These are phyloP conservation scores for Scophthalmus maximus DNA, from an alignment of 2,113 vertebrate species.

Conservation along the genomic window DNA sequence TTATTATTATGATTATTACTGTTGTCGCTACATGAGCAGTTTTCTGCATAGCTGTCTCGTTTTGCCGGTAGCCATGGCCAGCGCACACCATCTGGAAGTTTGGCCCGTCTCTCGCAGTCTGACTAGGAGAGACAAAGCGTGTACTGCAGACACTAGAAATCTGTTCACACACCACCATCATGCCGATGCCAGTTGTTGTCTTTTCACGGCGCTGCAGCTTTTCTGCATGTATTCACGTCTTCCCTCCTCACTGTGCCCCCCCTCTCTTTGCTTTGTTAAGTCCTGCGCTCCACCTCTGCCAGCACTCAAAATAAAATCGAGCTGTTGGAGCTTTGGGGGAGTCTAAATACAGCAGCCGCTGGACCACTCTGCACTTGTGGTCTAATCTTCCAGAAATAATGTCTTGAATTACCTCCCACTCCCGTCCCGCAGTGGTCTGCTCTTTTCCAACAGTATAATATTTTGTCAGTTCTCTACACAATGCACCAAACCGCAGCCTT, in stretches of 20 bases:
- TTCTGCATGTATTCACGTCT: background rate
- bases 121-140: slow-evolving; percentile 50
- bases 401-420: slow-evolving; percentile 52
- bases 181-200: slow-evolving; percentile 1
- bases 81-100: slow-evolving; percentile 71
- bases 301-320: slow-evolving; percentile 30
- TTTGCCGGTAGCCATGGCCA: slow-evolving; percentile 67
- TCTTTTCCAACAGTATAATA: slow-evolving; percentile 27
- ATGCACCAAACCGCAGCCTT: slow-evolving; percentile 35
- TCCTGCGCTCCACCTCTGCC: slow-evolving; percentile 34
- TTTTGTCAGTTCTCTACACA: slow-evolving; percentile 33
- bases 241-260: slow-evolving; percentile 21
- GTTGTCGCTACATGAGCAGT: slow-evolving; percentile 64
- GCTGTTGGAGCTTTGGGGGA: slow-evolving; percentile 26
- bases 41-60: slow-evolving; percentile 61
- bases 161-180: slow-evolving; percentile 1
- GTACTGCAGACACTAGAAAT: slow-evolving; percentile 13
- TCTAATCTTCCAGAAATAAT: slow-evolving; percentile 52
- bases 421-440: slow-evolving; percentile 29
- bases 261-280: slow-evolving; percentile 41
- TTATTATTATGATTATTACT: slow-evolving; percentile 19
- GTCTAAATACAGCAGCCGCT: slow-evolving; percentile 50
- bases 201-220: background rate
- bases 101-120: slow-evolving; percentile 48
- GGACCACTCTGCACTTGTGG: slow-evolving; percentile 29